Base-by-base conservation (phyloP, 2,797 vertebrate species). In the Myotis planiceps region DNA sequence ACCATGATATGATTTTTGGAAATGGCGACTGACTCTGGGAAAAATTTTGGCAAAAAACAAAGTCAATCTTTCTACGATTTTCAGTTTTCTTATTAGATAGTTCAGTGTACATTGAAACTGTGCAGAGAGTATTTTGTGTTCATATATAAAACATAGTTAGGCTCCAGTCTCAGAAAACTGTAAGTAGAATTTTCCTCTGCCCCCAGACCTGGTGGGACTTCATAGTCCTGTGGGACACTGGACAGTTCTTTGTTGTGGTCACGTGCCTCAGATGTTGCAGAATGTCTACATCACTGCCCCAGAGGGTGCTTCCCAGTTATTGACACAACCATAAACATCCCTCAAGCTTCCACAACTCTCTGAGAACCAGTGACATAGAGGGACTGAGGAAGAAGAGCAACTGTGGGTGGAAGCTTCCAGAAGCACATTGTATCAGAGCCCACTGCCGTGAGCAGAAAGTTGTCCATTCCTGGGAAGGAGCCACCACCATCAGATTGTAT, bases 41-140 rank as follows among this genome's bases (percentile, higher is more conserved):
- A 91, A 85, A 76, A 27, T 81, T 94, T 92, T 53, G 34, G 32
- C 69, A 27, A 32, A 65, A 89, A 76, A 15, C 34, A 76, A 94
- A 49, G 45, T 53, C 68, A 82, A 71, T 71, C 45, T 82, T 71
- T 39, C 23, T 45, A n/a, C 58, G 66, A 18, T 80, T 91, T 88
- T 29, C 13, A 18, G 10, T 72, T 91, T 75, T 6, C 13, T 72
- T 68, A 69, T 23, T 92, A n/a, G 39, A 79, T 80, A 83, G 37
- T 71, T 69, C 32, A 85, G 2, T 78, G 14, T 23, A n/a, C 65
- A n/a, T 25, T 29, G 47, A 89, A 49, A 89, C 27, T 53, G 6
- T 25, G 3, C 9, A 47, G 88, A 91, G 80, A 65, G 58, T 60
- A 84, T n/a, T 39, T 75, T 72, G 23, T 68, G 53, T 84, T 81